Evolutionary conservation across 1,140 invertebrate species (phyloP), one percentile per base, ranked within the genome.

Genomic region (Babylonia areolata): DNA sequence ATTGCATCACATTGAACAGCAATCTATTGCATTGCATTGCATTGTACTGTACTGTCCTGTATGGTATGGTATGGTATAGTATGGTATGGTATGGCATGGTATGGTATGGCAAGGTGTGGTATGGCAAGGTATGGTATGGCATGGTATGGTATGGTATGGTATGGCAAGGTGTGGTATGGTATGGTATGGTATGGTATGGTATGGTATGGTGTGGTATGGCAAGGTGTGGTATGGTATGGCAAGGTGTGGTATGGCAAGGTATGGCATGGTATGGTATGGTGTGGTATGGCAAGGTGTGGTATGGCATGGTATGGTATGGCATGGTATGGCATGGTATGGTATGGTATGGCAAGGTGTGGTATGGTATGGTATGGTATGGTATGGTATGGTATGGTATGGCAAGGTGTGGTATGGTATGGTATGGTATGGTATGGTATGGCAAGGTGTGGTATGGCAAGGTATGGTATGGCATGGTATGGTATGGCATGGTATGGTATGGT

Each of bases 111-210:
- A 89, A 88, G 88, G 81, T 86, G 84, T 89, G 88, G 85, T 88
- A 86, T 89, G 87, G 86, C 86, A 89, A 89, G 82, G 85, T 88
- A 87, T 90, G 88, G 86, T 88, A 89, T 90, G 35, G 86, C 85
- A 88, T 90, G 88, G 84, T 88, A 87, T 86, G 83, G 82, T 89
- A 89, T 89, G 82, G 85, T 87, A 88, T 84, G 81, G 81, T 33
- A 83, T 51, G 54, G 42, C 31, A 88, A 82, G 85, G 85, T 78
- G 83, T 85, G 86, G 80, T 81, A 87, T 85, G 83, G 88, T 87
- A 87, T 87, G 83, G 75, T 85, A 83, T 81, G 42, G 81, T 40
- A 89, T 87, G 58, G 81, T 81, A 86, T 75, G 73, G 73, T 81
- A 85, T 81, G 81, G 80, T 79, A 79, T 84, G 51, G 86, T 39